Percentiles rank a stretch among this genome's conserved stretches.
These are phyloP conservation scores for Lapara coniferarum DNA, from an alignment of 2,888 invertebrate genomes.

Conservation along the genomic window DNA sequence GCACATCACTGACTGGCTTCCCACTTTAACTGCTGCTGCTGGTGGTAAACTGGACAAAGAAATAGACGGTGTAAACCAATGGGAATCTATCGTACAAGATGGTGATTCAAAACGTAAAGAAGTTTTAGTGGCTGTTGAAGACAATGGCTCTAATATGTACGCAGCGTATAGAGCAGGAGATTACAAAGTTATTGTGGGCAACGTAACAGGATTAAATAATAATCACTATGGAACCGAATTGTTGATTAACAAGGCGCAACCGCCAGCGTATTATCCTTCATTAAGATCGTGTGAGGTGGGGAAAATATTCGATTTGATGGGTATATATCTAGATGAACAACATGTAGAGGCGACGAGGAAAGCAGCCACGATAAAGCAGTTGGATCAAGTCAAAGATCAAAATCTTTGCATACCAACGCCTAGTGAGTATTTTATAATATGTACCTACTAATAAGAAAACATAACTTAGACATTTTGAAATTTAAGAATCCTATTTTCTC, in stretches of 20 bases:
- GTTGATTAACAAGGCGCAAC: conserved; percentile 55
- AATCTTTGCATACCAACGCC: conserved; percentile 65
- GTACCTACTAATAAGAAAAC: background rate
- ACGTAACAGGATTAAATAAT: conserved; percentile 68
- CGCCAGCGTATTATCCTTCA: conserved; percentile 63
- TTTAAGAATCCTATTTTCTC: background rate
- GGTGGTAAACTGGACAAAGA: conserved; percentile 60
- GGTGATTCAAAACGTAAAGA: conserved; percentile 77
- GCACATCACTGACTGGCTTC: conserved; percentile 93
- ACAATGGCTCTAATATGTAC: conserved; percentile 77
- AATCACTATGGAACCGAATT: conserved; percentile 67
- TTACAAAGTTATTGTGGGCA: conserved; percentile 85
- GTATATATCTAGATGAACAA: conserved; percentile 57
- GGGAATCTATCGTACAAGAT: conserved; percentile 84
- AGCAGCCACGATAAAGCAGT: conserved; percentile 60
- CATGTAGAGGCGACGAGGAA: conserved; percentile 56
- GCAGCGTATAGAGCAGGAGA: conserved; percentile 84
- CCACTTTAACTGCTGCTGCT: conserved; percentile 85
- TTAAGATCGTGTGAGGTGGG: conserved; percentile 61
- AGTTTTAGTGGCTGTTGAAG: conserved; percentile 83
- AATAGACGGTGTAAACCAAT: conserved; percentile 88
- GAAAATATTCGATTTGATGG: conserved; percentile 59
- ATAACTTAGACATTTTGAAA: background rate
- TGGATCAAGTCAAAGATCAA: conserved; percentile 59
- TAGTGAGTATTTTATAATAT: conserved; percentile 54